These are phyloP conservation scores for Synergus umbraculus DNA, from an alignment of 2,888 invertebrate species.

Conservation along the genomic window DNA sequence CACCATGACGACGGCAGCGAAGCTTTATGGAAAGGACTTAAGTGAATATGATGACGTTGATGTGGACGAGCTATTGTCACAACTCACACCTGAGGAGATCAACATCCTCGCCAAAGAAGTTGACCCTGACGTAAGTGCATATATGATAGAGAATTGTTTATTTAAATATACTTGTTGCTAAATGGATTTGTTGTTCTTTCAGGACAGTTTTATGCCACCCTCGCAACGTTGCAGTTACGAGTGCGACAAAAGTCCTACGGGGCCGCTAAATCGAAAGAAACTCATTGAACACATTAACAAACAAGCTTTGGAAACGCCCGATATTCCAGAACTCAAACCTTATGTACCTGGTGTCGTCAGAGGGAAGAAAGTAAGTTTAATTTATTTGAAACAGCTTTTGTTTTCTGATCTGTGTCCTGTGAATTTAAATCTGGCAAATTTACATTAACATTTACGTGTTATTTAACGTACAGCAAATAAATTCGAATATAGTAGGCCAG, in stretches of 20 bases:
- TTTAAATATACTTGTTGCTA: not conserved
- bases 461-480: not conserved
- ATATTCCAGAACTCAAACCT: constrained; percentile 96
- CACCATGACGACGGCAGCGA: constrained; percentile 93
- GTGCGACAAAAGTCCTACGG: constrained; percentile 96
- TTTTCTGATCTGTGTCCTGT: not conserved
- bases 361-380: constrained; percentile 88
- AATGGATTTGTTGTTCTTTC: constrained; percentile 72
- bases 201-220: constrained; percentile 98
- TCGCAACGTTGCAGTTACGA: constrained; percentile 97
- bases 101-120: constrained; percentile 98
- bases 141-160: constrained; percentile 19
- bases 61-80: constrained; percentile 95
- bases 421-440: not conserved
- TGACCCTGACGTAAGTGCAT: constrained; percentile 96
- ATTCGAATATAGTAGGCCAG: not conserved
- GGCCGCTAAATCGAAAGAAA: constrained; percentile 96
- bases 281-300: constrained; percentile 98
- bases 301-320: constrained; percentile 98
- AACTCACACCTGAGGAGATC: constrained; percentile 96
- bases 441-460: not conserved
- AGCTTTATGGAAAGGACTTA: constrained; percentile 93
- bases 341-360: constrained; percentile 93
- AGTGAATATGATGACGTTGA: constrained; percentile 96
- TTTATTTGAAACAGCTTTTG: not conserved